Evolutionary conservation across 2,888 invertebrate genomes (phyloP).

Genomic region (Eupeodes latifasciatus): DNA sequence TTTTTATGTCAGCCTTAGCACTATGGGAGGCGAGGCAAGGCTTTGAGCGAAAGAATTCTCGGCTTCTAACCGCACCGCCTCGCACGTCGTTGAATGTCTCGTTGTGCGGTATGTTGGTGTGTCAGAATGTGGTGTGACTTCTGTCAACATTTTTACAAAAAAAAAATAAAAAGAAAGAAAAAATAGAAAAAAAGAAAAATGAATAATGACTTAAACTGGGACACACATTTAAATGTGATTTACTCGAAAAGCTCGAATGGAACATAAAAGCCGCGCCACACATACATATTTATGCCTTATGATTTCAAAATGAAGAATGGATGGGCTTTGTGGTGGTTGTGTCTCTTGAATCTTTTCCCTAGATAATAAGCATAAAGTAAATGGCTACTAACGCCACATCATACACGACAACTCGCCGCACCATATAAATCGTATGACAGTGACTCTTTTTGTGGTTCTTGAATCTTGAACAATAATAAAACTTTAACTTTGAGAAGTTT

Average conservation of each 20-base stretch:
- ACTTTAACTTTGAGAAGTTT: no score
- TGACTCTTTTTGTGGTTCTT: neutral
- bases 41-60: slow-evolving; percentile 57
- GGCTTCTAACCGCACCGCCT: neutral
- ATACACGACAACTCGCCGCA: slow-evolving; percentile 10
- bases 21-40: neutral
- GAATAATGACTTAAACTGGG: slow-evolving; percentile 72
- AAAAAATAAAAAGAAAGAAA: slow-evolving; percentile 49
- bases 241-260: slow-evolving; percentile 70
- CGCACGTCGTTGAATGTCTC: no score
- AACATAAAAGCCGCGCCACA: slow-evolving; percentile 67
- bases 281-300: slow-evolving; percentile 76
- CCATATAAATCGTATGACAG: neutral
- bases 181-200: slow-evolving; percentile 60
- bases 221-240: slow-evolving; percentile 74
- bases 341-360: slow-evolving; percentile 15
- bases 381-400: slow-evolving; percentile 42
- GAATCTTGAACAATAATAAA: no score
- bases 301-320: slow-evolving; percentile 70
- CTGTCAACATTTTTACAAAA: slow-evolving; percentile 41
- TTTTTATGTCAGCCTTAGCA: slow-evolving; percentile 44
- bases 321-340: slow-evolving; percentile 8
- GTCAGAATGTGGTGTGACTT: slow-evolving; percentile 24
- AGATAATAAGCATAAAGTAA: slow-evolving; percentile 44
- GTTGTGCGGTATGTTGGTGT: neutral